Evolutionary conservation across 1,140 invertebrate genomes (phyloP).

Genomic region (Orius laevigatus): DNA sequence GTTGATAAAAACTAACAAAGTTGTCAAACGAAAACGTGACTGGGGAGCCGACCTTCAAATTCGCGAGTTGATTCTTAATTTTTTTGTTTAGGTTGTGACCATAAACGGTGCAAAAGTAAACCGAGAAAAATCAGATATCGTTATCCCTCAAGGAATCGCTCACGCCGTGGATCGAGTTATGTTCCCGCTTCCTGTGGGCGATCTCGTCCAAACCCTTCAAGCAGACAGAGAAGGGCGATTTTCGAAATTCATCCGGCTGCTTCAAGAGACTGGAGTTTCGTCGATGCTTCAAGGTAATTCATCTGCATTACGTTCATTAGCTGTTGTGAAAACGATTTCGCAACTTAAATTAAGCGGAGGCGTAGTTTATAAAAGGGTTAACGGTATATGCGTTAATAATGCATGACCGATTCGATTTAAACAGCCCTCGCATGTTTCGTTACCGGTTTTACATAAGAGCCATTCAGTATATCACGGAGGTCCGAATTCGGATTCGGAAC

Average conservation of each 20-base stretch:
- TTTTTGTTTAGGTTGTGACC: conserved; percentile 43
- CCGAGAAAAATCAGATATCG: conserved; percentile 62
- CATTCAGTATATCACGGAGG: too few relatives aligned
- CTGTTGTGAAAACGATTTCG: neutral
- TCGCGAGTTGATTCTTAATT: too few relatives aligned
- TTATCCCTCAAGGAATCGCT: conserved; percentile 66
- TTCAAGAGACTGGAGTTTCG: conserved; percentile 54
- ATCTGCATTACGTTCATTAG: neutral
- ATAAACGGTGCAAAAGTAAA: conserved; percentile 66
- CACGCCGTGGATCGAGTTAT: conserved; percentile 75
- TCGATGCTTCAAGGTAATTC: conserved; percentile 47
- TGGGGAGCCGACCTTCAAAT: too few relatives aligned
- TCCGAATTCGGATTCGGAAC: too few relatives aligned
- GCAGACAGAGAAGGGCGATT: conserved; percentile 63
- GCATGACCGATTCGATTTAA: too few relatives aligned
- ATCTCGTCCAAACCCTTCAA: conserved; percentile 62
- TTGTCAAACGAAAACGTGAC: too few relatives aligned
- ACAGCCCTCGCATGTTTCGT: too few relatives aligned
- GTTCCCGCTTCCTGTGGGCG: conserved; percentile 70
- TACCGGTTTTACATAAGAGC: too few relatives aligned
- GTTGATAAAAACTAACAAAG: too few relatives aligned
- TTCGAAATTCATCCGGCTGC: conserved; percentile 55
- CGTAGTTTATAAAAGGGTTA: too few relatives aligned
- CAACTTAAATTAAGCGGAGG: too few relatives aligned
- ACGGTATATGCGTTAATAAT: too few relatives aligned